Percentiles rank a stretch among this genome's conserved stretches.
These are phyloP conservation scores for Setophaga kirtlandii DNA, from an alignment of 2,113 vertebrate genomes.

Conservation along the genomic window DNA sequence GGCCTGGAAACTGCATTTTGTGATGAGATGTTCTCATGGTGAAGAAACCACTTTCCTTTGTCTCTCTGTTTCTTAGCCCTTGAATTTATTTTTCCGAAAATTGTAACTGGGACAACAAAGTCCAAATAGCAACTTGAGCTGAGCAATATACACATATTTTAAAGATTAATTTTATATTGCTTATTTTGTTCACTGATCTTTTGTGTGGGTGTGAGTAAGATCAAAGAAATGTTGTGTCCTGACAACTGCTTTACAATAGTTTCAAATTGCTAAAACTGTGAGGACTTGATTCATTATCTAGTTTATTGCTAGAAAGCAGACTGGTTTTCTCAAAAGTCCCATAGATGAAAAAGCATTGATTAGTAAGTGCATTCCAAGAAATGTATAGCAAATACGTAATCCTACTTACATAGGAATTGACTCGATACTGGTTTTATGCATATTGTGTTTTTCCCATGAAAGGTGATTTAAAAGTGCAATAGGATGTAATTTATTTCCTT, in stretches of 20 bases:
- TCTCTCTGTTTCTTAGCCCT: not conserved
- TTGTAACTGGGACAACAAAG: not conserved
- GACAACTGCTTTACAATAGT: not conserved
- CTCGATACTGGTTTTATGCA: not conserved
- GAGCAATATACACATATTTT: not conserved
- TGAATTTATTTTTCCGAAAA: not conserved
- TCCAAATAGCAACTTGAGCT: not conserved
- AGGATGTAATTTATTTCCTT: not conserved
- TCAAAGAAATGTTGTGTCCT: not conserved
- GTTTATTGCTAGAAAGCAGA: not conserved
- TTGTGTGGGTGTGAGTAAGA: not conserved
- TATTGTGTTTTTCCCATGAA: not conserved
- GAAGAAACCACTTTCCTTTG: not conserved
- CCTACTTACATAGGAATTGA: not conserved
- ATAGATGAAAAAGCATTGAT: not conserved
- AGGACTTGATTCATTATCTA: not conserved
- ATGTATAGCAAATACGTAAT: not conserved
- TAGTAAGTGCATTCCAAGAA: not conserved
- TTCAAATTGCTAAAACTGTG: not conserved
- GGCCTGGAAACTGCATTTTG: not conserved
- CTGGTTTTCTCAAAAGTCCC: not conserved
- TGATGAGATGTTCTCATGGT: accelerated
- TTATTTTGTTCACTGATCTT: not conserved
- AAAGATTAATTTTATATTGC: not conserved
- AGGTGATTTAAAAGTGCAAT: not conserved